A percentile compares a stretch with the other conserved stretches of the same genome.
These are phyloP conservation scores for Penaeus japonicus DNA, from an alignment of 1,140 invertebrate species.

Conservation along the genomic window DNA sequence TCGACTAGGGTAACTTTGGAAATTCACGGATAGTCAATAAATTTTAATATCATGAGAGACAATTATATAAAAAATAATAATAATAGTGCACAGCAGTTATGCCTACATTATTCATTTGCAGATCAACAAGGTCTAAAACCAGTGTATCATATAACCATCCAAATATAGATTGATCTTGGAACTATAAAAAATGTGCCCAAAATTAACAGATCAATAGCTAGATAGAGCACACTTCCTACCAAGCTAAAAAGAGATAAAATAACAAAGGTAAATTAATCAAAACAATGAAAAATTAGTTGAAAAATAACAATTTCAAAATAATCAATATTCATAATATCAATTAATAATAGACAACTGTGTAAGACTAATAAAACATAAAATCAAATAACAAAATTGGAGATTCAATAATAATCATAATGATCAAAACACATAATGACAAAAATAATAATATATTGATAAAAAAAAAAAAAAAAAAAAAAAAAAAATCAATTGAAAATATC, in stretches of 20 bases:
- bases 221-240: not conserved
- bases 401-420: too few species aligned
- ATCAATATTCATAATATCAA: too few species aligned
- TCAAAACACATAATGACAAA: too few species aligned
- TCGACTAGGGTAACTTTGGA: conserved; percentile 49
- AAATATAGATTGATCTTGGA: conserved; percentile 8
- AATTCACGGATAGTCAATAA: conserved; percentile 15
- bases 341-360: too few species aligned
- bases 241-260: not conserved
- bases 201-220: not conserved
- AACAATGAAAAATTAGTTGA: not conserved
- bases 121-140: conserved; percentile 12
- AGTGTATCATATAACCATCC: not conserved
- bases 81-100: conserved; percentile 31
- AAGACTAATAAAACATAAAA: too few species aligned
- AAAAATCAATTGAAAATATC: not conserved
- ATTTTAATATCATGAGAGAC: conserved; percentile 30
- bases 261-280: not conserved
- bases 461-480: not conserved
- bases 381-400: too few species aligned
- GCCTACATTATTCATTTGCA: conserved; percentile 35
- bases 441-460: too few species aligned
- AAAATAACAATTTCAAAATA: too few species aligned
- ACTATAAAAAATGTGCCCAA: conserved; percentile 13
- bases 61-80: conserved; percentile 19